phyloP scores from a whole-genome alignment of 2,797 vertebrate genomes.

The Psittacula derbiana region DNA sequence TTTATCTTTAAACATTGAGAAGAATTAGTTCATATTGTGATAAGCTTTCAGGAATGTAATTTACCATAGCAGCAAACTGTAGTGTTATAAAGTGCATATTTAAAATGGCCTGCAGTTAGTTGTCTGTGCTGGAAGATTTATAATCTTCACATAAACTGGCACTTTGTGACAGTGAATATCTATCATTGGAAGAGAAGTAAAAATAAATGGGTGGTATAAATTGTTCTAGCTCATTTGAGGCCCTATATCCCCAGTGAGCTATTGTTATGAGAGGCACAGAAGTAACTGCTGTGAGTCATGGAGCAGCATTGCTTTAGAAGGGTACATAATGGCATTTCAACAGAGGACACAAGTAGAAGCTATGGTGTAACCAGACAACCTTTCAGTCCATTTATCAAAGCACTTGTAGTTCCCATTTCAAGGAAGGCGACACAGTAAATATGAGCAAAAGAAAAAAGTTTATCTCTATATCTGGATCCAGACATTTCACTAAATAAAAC shows the following conservation, averaged over 20 bases:
- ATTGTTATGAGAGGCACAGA: constrained; percentile 29
- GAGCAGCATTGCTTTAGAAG: constrained; percentile 18
- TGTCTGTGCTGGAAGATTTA: constrained; percentile 7
- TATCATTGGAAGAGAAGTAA: constrained; percentile 28
- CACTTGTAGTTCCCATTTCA: constrained; percentile 62
- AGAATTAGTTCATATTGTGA: neutral
- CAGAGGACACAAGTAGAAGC: constrained; percentile 53
- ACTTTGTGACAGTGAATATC: constrained; percentile 31
- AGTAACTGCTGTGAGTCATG: constrained; percentile 47
- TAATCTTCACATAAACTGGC: neutral
- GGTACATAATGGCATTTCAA: constrained; percentile 41
- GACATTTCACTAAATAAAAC: constrained; percentile 54
- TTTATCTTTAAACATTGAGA: neutral
- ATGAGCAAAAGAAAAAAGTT: constrained; percentile 55
- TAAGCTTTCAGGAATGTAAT: neutral
- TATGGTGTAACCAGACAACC: constrained; percentile 63
- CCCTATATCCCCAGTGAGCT: constrained; percentile 29
- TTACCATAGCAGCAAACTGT: neutral
- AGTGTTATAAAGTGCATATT: neutral
- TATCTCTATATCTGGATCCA: constrained; percentile 50
- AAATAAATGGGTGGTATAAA: constrained; percentile 51
- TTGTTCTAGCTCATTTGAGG: constrained; percentile 11
- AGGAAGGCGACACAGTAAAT: constrained; percentile 74
- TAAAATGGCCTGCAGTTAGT: neutral
- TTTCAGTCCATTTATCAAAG: constrained; percentile 75